Conservation (phyloP, 2,113 vertebrate species). For the Paratilapia polleni region DNA sequence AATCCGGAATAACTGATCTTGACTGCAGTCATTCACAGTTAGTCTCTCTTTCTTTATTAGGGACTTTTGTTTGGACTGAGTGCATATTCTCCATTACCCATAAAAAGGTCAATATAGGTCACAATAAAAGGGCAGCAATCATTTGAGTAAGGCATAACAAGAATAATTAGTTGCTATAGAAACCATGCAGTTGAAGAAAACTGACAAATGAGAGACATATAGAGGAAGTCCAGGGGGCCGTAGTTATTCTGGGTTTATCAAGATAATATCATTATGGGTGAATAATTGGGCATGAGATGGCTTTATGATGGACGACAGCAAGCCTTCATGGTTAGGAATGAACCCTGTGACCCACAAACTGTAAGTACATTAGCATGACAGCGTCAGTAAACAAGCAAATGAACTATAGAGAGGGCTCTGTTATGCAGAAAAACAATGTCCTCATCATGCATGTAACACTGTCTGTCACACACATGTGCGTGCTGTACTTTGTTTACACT, state of each 20-base stretch:
- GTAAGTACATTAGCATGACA: slow-evolving; percentile 66
- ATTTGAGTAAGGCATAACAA: slow-evolving; percentile 3
- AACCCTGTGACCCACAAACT: slow-evolving; percentile 64
- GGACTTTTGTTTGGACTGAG: not conserved
- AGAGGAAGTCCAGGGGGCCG: slow-evolving; percentile 36
- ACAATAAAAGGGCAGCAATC: slow-evolving; percentile 29
- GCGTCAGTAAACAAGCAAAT: slow-evolving; percentile 56
- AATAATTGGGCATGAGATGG: slow-evolving; percentile 46
- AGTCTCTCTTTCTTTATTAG: not conserved
- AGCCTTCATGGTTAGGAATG: slow-evolving; percentile 45
- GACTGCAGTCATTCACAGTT: not conserved
- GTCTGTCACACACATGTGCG: not conserved
- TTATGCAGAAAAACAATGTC: slow-evolving; percentile 52
- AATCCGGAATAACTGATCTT: slow-evolving; percentile 19
- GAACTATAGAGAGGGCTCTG: slow-evolving; percentile 37
- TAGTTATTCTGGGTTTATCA: slow-evolving; percentile 52
- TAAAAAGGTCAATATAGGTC: slow-evolving; percentile 36
- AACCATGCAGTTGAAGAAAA: slow-evolving; percentile 10
- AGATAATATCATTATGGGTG: slow-evolving; percentile 58
- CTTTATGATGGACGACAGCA: slow-evolving; percentile 28
- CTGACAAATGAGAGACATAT: slow-evolving; percentile 28
- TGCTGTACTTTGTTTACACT: slow-evolving; percentile 54
- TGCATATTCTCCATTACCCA: not conserved
- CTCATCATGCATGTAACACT: slow-evolving; percentile 37
- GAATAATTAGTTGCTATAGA: slow-evolving; percentile 41